Evolutionary conservation across 2,113 vertebrate species (phyloP), one percentile per base, ranked within the genome.

Genomic region (Oreochromis niloticus): DNA sequence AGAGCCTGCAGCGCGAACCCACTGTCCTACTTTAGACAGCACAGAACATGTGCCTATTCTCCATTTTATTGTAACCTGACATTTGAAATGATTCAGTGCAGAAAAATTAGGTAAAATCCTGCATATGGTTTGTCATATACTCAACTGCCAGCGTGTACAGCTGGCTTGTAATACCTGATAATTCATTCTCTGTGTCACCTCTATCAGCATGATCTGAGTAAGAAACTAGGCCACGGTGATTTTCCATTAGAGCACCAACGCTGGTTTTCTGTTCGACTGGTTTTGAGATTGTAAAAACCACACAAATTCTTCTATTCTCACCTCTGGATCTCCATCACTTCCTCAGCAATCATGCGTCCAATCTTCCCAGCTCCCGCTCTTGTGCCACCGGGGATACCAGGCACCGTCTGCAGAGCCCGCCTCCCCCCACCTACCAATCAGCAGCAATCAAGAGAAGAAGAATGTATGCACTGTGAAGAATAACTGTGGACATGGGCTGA

Each of bases 281-380:
- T 46, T 83, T 80, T 9, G 1, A 55, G 27, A 50, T n/a, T 1
- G 4, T n/a, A n/a, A 34, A 55, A 50, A 9, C 7, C 4, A 30
- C 16, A 48, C 13, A 75, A 1, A 34, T 34, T 1, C 7, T 9
- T 36, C 17, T 89, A 5, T 86, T 87, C 95, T 97, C 87, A 98
- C 99, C 98, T 98, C 95, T 99, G 99, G 90, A 99, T 98, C 96
- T 99, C 99, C 98, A 99, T 99, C 94, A 99, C 98, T 93, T 99
- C 99, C 91, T 99, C 99, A 10, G 98, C 99, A 71, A 99, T 99
- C 98, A 99, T 99, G 82, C 99, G 97, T 24, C 99, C 99, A 57
- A 99, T 99, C 96, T 99, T 99, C 57, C 98, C 99, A 4, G 98
- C 99, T 85, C 99, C 99, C 0, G 98, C 97, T 93, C 98, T 97